These are phyloP conservation scores for Channa maculata DNA, from an alignment of 2,113 vertebrate genomes.

Conservation along the genomic window DNA sequence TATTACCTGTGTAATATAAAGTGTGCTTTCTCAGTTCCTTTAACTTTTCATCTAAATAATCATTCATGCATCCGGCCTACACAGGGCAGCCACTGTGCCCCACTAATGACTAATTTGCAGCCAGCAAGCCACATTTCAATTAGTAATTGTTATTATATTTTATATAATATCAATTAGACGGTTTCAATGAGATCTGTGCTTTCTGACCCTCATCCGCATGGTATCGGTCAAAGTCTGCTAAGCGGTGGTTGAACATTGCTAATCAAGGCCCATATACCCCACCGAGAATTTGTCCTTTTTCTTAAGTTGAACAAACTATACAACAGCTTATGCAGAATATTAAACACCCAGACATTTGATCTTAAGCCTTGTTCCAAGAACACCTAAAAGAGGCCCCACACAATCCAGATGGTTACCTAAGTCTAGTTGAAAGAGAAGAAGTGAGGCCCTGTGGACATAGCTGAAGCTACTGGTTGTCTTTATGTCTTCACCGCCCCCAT, in stretches of 20 bases:
- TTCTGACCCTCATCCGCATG: slow-evolving; percentile 39
- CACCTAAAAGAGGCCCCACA: neutral
- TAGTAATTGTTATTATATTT: slow-evolving; percentile 51
- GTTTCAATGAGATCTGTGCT: slow-evolving; percentile 22
- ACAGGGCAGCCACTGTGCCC: slow-evolving; percentile 11
- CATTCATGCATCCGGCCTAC: slow-evolving; percentile 11
- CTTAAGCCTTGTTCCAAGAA: no score
- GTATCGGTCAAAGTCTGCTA: slow-evolving; percentile 61
- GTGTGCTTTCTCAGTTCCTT: no score
- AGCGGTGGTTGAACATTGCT: slow-evolving; percentile 33
- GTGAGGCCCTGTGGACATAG: slow-evolving; percentile 11
- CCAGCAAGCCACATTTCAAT: slow-evolving; percentile 48
- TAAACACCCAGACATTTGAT: no score
- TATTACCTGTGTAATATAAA: no score
- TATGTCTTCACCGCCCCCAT: no score
- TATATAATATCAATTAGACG: slow-evolving; percentile 51
- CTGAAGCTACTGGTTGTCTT: neutral
- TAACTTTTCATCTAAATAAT: slow-evolving; percentile 35
- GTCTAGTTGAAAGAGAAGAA: neutral
- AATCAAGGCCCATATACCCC: slow-evolving; percentile 1
- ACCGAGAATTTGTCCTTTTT: no score
- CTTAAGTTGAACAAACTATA: no score
- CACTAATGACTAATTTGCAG: slow-evolving; percentile 58
- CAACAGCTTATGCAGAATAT: no score
- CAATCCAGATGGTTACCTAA: neutral